phyloP scores from a whole-genome alignment of 2,113 vertebrate genomes.

The Lepus americanus region DNA sequence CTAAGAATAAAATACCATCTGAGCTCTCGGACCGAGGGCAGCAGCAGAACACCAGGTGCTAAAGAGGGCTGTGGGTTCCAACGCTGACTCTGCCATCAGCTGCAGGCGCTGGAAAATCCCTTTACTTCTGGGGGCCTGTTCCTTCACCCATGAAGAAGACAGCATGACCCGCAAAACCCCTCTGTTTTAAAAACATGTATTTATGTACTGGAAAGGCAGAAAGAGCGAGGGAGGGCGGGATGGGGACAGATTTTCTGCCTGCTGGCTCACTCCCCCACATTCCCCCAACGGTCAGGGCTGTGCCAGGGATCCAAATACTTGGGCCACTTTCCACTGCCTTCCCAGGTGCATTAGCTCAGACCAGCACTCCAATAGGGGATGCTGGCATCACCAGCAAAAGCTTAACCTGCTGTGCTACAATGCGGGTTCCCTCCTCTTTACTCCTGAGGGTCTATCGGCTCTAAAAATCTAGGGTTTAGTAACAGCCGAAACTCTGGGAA shows the following conservation, averaged over 20 bases:
- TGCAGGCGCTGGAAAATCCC: not conserved
- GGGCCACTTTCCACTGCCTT: too few relatives aligned
- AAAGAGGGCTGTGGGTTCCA: not conserved
- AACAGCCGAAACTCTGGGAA: slow-evolving; percentile 34
- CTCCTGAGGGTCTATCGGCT: not conserved
- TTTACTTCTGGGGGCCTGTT: not conserved
- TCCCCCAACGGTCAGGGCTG: too few relatives aligned
- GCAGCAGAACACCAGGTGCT: not conserved
- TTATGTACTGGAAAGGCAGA: too few relatives aligned
- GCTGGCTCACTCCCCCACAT: too few relatives aligned
- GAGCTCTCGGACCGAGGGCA: not conserved
- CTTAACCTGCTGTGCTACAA: too few relatives aligned
- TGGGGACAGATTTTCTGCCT: too few relatives aligned
- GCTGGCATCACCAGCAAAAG: too few relatives aligned
- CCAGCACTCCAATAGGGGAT: too few relatives aligned
- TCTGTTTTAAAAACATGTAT: too few relatives aligned
- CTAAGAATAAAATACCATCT: not conserved
- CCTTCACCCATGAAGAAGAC: not conserved
- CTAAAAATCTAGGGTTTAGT: slow-evolving; percentile 11
- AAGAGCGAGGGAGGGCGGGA: too few relatives aligned
- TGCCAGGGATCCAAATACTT: too few relatives aligned
- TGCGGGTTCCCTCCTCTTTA: not conserved
- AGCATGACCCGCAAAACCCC: not conserved
- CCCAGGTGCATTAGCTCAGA: too few relatives aligned
- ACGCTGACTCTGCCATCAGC: not conserved